Evolutionary conservation across 2,113 vertebrate species (phyloP), one percentile per base, ranked within the genome.

Genomic region (Cottus gobio): DNA sequence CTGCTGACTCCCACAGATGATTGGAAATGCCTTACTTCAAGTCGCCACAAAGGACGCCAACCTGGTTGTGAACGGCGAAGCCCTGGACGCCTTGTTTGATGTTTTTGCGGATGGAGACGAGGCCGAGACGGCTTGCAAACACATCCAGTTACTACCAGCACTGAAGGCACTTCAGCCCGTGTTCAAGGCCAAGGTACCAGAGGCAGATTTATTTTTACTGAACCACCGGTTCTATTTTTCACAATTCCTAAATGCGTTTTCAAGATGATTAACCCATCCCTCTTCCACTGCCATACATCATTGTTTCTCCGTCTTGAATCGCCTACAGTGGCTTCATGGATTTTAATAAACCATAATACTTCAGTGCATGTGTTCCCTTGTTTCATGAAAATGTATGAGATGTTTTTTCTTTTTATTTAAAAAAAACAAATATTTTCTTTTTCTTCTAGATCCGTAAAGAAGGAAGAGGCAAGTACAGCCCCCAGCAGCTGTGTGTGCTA

Each of bases 101-200:
- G 97, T 99, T 22, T 99, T 99, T 83, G 98, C 97, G 2, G 98
- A 99, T 61, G 98, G 98, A 9, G 85, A 94, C 62, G 97, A 98
- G 90, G 97, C 98, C 0, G 97, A 99, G 90, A 93, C 71, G 7
- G 98, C 97, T 0, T 96, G 96, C 0, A 80, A 95, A 79, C 95
- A 95, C 89, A 97, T 99, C 83, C 93, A 92, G 52, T 87, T 99
- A 75, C 93, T 98, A 30, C 85, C 95, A 42, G 82, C 94, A 8
- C 94, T 99, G 58, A 98, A 96, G 87, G 92, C 96, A 74, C 96
- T 99, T 85, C 97, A 99, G 68, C 97, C 97, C 0, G 93, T 96
- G 69, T 99, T 99, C 87, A 98, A 96, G 91, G 93, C 92, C 82
- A 98, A 97, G 96, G 98, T 99, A 94, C 7, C 22, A 20, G 12